Evolutionary conservation across 1,140 invertebrate genomes (phyloP).

Genomic region (Apis florea): DNA sequence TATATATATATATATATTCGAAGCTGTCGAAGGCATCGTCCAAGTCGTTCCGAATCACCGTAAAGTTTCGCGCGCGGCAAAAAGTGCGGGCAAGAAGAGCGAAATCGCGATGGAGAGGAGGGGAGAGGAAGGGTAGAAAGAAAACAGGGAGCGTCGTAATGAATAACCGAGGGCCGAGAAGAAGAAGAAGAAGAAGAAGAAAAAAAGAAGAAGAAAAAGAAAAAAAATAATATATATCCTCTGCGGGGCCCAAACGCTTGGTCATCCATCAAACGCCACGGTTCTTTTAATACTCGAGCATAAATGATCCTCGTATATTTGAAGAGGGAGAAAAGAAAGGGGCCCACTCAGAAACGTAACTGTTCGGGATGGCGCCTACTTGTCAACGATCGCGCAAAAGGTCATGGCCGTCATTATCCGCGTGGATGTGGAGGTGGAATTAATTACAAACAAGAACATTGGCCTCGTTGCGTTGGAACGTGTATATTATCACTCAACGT

Average conservation of each 20-base stretch:
- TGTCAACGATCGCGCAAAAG: conserved; percentile 48
- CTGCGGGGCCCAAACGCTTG: conserved; percentile 6
- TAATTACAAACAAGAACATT: conserved; percentile 55
- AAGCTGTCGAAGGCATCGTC: neutral
- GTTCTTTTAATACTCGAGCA: conserved; percentile 25
- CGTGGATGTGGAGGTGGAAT: conserved; percentile 45
- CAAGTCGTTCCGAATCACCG: neutral
- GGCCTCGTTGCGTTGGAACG: conserved; percentile 22
- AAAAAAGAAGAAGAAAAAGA: neutral
- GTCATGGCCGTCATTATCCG: conserved; percentile 41
- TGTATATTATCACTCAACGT: conserved; percentile 41
- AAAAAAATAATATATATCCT: too few relatives aligned
- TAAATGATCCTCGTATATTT: conserved; percentile 30
- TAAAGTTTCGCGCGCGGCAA: neutral
- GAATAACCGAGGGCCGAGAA: neutral
- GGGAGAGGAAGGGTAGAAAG: neutral
- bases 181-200: neutral
- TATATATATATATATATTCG: too few relatives aligned
- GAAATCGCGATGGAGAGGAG: neutral
- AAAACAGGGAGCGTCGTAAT: neutral
- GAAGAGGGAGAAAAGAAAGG: conserved; percentile 15
- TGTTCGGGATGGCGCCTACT: conserved; percentile 44
- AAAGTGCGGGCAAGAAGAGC: neutral
- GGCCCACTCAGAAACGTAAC: conserved; percentile 8
- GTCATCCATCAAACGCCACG: conserved; percentile 27